Conservation (phyloP, 2,113 vertebrate genomes). For the Gobio gobio region DNA sequence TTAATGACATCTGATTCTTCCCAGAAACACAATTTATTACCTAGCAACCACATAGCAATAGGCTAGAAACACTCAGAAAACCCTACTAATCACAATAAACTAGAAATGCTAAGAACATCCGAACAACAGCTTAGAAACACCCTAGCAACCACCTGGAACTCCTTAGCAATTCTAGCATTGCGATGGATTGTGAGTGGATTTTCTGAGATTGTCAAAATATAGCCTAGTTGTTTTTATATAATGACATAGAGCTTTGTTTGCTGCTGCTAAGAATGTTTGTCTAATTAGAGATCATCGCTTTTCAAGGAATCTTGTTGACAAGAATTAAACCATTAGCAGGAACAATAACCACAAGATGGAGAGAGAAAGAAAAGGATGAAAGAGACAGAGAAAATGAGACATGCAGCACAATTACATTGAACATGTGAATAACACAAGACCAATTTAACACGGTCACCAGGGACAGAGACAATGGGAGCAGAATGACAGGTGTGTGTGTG, state of each 20-base stretch:
- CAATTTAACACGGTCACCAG: slow-evolving; percentile 10
- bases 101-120: background rate
- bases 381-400: background rate
- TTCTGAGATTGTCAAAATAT: no score
- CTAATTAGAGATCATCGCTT: background rate
- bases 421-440: slow-evolving; percentile 17
- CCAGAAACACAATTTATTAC: background rate
- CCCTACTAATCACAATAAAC: background rate
- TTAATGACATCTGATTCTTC: slow-evolving; percentile 21
- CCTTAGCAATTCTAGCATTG: no score
- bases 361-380: background rate
- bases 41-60: background rate
- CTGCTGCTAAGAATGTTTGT: background rate
- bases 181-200: no score
- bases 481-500: background rate
- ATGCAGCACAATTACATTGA: background rate
- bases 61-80: background rate
- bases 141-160: background rate
- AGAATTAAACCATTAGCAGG: background rate
- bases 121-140: background rate
- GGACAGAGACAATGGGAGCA: background rate
- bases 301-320: background rate
- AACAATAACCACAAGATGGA: background rate
- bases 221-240: no score
- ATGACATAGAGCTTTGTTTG: no score